Conservation (phyloP, 2,113 vertebrate species). For the Helogale parvula region DNA sequence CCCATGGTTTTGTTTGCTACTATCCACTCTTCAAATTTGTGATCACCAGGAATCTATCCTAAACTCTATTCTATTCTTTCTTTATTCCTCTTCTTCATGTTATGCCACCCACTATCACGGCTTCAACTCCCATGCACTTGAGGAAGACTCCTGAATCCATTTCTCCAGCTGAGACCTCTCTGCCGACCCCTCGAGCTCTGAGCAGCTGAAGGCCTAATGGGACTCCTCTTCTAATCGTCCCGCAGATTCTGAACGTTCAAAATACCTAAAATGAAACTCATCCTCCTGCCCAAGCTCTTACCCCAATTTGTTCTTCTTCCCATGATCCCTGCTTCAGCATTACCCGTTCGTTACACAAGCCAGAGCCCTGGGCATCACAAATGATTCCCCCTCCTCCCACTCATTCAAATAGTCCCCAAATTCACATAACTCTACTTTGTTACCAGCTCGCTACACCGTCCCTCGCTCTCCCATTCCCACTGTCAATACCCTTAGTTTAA, state of each 20-base stretch:
- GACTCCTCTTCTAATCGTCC: not conserved
- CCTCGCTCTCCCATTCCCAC: not conserved
- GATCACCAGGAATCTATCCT: conserved; percentile 32
- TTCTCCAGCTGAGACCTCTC: conserved; percentile 14
- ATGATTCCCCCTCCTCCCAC: not conserved
- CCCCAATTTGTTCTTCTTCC: not conserved
- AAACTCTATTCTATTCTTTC: not conserved
- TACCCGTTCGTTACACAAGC: not conserved
- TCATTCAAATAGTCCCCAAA: not conserved
- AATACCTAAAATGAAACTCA: not conserved
- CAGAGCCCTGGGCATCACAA: not conserved
- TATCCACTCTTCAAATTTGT: conserved; percentile 30
- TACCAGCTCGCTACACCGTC: not conserved
- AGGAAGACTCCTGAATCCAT: not conserved
- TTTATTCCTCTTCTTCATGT: not conserved
- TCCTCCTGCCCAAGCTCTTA: not conserved
- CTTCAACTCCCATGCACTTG: not conserved
- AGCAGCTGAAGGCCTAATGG: not conserved
- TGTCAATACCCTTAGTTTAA: not conserved
- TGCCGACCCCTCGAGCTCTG: not conserved
- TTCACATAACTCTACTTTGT: not conserved
- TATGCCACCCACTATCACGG: not conserved
- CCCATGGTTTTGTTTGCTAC: not conserved
- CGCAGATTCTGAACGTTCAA: not conserved
- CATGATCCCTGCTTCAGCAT: not conserved